Percentiles rank a stretch among this genome's conserved stretches.
phyloP scores from a whole-genome alignment of 2,113 vertebrate genomes.

The Cervus canadensis region DNA sequence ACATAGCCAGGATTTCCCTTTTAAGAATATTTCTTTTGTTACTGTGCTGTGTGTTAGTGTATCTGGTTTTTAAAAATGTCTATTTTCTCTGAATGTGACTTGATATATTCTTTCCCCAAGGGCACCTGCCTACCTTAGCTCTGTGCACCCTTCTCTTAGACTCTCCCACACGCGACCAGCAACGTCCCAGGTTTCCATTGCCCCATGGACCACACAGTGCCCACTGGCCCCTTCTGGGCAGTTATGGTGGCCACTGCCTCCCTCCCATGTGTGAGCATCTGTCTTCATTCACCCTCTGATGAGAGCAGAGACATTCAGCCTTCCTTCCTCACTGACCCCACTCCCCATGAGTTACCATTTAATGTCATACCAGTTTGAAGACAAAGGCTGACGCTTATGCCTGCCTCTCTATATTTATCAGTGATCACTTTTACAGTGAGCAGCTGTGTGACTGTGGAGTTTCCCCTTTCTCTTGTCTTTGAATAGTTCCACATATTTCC shows the following conservation, averaged over 20 bases:
- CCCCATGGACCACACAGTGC: fast-evolving
- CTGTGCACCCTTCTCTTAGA: fast-evolving
- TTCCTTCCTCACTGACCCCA: not conserved
- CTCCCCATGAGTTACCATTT: not conserved
- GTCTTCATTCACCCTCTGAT: not conserved
- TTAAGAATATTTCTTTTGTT: not conserved
- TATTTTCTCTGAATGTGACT: not conserved
- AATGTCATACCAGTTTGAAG: not conserved
- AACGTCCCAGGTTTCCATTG: fast-evolving
- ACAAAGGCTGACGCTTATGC: fast-evolving
- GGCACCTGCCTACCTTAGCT: not conserved
- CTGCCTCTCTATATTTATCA: not conserved
- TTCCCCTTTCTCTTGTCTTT: not conserved
- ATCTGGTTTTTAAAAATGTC: not conserved
- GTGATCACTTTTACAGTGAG: not conserved
- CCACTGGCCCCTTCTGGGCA: fast-evolving
- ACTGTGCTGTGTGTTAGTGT: not conserved
- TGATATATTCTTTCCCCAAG: not conserved
- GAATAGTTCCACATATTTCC: not conserved
- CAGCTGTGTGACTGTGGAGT: not conserved
- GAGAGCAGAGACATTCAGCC: not conserved
- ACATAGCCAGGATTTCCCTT: not conserved
- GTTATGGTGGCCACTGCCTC: too few relatives aligned
- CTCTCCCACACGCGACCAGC: fast-evolving
- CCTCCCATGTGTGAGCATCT: not conserved